phyloP scores from a whole-genome alignment of 1,140 invertebrate species.

The Sarcophaga peregrina region DNA sequence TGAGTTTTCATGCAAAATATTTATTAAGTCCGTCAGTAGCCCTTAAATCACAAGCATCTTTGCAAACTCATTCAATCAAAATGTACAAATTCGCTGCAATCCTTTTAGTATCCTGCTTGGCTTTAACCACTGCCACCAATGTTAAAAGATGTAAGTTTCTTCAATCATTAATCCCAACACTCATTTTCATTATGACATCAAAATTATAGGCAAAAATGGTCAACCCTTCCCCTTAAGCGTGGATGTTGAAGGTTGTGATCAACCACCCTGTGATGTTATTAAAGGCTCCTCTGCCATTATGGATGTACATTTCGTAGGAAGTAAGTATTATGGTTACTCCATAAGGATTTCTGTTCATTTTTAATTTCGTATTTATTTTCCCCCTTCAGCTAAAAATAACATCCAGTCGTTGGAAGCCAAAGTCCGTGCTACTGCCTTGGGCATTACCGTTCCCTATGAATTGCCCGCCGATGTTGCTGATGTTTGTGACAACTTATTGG shows the following conservation, averaged over 20 bases:
- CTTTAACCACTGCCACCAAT: background rate
- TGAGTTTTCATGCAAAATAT: too few species aligned
- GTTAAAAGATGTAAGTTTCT: background rate
- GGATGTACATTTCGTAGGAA: background rate
- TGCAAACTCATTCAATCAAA: background rate
- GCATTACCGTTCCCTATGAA: conserved; percentile 55
- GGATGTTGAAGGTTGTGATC: conserved; percentile 52
- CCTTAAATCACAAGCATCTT: background rate
- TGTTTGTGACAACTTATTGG: conserved; percentile 57
- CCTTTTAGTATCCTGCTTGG: background rate
- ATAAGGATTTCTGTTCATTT: background rate
- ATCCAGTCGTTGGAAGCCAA: conserved; percentile 50
- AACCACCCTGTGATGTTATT: conserved; percentile 56
- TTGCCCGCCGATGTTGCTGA: conserved; percentile 57
- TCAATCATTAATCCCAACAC: background rate
- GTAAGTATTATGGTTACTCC: conserved; percentile 13
- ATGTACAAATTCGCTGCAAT: background rate
- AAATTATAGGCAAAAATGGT: conserved; percentile 51
- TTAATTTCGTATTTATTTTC: background rate
- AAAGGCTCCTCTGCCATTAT: conserved; percentile 55
- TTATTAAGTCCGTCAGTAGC: too few species aligned
- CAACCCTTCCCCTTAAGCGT: conserved; percentile 56
- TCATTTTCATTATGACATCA: background rate
- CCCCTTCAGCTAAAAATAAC: conserved; percentile 51
- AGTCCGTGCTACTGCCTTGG: conserved; percentile 54